phyloP scores from a whole-genome alignment of 2,797 vertebrate species.

The Hoplostethus mediterraneus region DNA sequence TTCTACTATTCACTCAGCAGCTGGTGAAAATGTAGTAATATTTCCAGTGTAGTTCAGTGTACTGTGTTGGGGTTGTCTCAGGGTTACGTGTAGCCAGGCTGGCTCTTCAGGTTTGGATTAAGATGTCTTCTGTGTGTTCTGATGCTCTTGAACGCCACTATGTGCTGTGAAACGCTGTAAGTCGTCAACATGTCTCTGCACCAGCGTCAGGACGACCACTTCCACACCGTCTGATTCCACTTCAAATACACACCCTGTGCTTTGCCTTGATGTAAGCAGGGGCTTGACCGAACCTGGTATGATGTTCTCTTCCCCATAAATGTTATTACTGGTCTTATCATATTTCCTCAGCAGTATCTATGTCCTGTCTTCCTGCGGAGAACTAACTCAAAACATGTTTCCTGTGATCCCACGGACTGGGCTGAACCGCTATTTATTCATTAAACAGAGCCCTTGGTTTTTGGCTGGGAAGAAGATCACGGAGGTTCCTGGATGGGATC shows the following conservation, averaged over 20 bases:
- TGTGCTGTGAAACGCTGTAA: too few relatives aligned
- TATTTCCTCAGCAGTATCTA: constrained; percentile 67
- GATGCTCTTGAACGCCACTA: too few relatives aligned
- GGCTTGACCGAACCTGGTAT: constrained; percentile 33
- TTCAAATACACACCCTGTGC: constrained; percentile 52
- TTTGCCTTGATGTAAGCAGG: constrained; percentile 49
- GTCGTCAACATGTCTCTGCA: too few relatives aligned
- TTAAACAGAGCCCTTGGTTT: constrained; percentile 67
- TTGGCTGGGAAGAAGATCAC: constrained; percentile 62
- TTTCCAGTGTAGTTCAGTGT: too few relatives aligned
- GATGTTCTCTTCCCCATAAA: constrained; percentile 61
- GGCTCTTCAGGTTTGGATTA: too few relatives aligned
- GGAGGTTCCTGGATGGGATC: constrained; percentile 58
- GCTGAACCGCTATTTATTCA: constrained; percentile 69
- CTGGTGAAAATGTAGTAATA: too few relatives aligned
- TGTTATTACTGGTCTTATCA: constrained; percentile 73
- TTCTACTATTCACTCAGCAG: too few relatives aligned
- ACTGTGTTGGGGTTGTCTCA: too few relatives aligned
- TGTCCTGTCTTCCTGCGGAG: constrained; percentile 72
- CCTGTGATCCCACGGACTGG: constrained; percentile 58
- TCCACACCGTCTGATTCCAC: constrained; percentile 46
- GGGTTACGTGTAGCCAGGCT: too few relatives aligned
- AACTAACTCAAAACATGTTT: constrained; percentile 80
- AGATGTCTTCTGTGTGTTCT: too few relatives aligned
- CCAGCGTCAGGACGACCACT: too few relatives aligned